Base-by-base conservation (phyloP, 2,113 vertebrate genomes). In the Oreamnos americanus region DNA sequence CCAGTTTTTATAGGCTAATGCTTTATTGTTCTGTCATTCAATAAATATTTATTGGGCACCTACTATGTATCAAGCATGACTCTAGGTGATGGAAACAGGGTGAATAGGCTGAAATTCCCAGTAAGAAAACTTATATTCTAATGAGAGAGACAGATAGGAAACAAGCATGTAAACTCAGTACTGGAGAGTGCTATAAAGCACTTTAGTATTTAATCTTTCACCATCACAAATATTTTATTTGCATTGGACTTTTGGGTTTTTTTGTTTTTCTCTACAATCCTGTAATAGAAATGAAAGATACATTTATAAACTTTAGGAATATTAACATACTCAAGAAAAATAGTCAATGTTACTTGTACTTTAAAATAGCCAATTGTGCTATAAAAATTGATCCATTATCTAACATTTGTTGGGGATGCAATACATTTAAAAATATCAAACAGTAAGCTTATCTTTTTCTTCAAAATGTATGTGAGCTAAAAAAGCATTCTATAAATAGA, bases 401-500 rank as follows among this genome's bases (percentile, higher is more conserved):
- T 96, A 96, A 64, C 58, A 95, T 92, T 95, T 88, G 87, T 81
- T 84, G 26, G 74, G 47, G 82, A 88, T 91, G n/a, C 28, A 62
- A 49, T 71, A 28, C 71, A 43, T 78, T 60, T 49, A 28, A 95
- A 96, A 97, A 96, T 67, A 94, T 33, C 45, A 79, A 49, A 86
- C 9, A 86, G 92, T 96, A 95, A 90, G 47, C 53, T 91, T 95
- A 98, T 97, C 39, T 92, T 94, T 92, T 82, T 62, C 58, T 82
- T 85, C 33, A 97, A 95, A 95, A 94, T 94, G 78, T 39, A 76
- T 97, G 62, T 78, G 39, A 97, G 82, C 76, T 53, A 92, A 94
- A 84, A 84, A 97, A 98, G 86, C 47, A 97, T 76, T 97, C 79
- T 96, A 98, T 98, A 98, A 97, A 98, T 98, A 97, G 79, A 81